These are phyloP conservation scores for Rhabditoides inermis DNA, from an alignment of 2,888 invertebrate species.

Conservation along the genomic window DNA sequence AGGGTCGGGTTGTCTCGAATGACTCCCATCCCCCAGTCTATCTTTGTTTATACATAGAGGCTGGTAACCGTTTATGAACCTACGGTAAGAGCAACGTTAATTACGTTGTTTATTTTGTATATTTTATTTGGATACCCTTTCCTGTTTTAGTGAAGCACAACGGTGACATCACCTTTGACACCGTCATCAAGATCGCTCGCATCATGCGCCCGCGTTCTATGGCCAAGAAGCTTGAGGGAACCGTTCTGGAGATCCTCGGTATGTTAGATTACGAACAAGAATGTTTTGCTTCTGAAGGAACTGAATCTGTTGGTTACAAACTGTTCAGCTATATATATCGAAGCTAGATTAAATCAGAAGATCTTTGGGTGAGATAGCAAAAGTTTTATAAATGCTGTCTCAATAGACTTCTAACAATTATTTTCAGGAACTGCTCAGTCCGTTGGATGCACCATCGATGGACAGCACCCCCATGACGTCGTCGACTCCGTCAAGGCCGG, in stretches of 20 bases:
- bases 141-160: constrained; percentile 88
- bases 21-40: constrained; percentile 51
- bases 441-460: constrained; percentile 61
- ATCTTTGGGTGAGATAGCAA: too few relatives aligned
- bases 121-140: too few relatives aligned
- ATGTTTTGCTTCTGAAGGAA: too few relatives aligned
- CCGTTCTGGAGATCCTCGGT: constrained; percentile 67
- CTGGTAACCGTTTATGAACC: too few relatives aligned
- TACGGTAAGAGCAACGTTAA: too few relatives aligned
- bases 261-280: constrained; percentile 1
- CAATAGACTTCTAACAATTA: too few relatives aligned
- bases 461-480: constrained; percentile 74
- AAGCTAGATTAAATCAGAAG: too few relatives aligned
- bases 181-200: constrained; percentile 81
- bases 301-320: too few relatives aligned
- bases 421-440: constrained; percentile 56
- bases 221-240: constrained; percentile 82
- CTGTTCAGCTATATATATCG: too few relatives aligned
- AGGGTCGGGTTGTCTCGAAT: constrained; percentile 43
- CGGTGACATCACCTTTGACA: constrained; percentile 88
- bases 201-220: constrained; percentile 88
- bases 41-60: constrained; percentile 16
- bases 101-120: neutral
- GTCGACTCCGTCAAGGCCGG: constrained; percentile 64
- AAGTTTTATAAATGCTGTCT: too few relatives aligned